Conservation (phyloP, 2,797 vertebrate species). For the Iguana delicatissima region DNA sequence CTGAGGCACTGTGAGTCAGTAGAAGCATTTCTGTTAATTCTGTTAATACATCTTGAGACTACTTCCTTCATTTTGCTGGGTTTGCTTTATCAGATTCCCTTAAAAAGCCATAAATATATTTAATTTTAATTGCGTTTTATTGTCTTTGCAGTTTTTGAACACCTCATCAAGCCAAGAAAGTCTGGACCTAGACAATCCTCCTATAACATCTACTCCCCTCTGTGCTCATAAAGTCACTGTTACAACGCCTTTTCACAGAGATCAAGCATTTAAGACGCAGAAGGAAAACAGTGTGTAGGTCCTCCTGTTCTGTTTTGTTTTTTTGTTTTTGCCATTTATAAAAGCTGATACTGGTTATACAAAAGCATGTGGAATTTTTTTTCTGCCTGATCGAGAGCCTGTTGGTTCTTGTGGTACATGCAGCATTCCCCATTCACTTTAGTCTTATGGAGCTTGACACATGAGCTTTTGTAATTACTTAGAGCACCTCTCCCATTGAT, state of each 20-base stretch:
- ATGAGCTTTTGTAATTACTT: not conserved
- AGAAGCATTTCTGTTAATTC: slow-evolving; percentile 38
- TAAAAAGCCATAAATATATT: slow-evolving; percentile 13
- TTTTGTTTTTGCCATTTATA: not conserved
- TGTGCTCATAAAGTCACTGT: slow-evolving; percentile 88
- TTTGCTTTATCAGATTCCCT: not conserved
- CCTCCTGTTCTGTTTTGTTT: not conserved
- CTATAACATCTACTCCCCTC: slow-evolving; percentile 85
- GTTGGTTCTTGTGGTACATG: not conserved
- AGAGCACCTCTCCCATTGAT: not conserved
- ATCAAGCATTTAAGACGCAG: slow-evolving; percentile 86
- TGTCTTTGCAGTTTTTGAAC: slow-evolving; percentile 89
- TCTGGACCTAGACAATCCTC: slow-evolving; percentile 85
- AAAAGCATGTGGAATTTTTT: not conserved
- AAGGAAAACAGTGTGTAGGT: slow-evolving; percentile 95
- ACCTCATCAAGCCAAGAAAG: slow-evolving; percentile 89
- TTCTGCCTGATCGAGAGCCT: not conserved
- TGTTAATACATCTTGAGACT: slow-evolving; percentile 31
- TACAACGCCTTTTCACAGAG: slow-evolving; percentile 81
- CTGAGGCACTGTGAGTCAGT: not conserved
- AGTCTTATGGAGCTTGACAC: not conserved
- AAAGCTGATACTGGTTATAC: not conserved
- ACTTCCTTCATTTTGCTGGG: slow-evolving; percentile 29
- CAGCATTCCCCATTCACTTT: not conserved
- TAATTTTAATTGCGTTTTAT: slow-evolving; percentile 52